A percentile compares a stretch with the other conserved stretches of the same genome.
These are phyloP conservation scores for Lasioglossum calceatum DNA, from an alignment of 2,888 invertebrate genomes.

Conservation along the genomic window DNA sequence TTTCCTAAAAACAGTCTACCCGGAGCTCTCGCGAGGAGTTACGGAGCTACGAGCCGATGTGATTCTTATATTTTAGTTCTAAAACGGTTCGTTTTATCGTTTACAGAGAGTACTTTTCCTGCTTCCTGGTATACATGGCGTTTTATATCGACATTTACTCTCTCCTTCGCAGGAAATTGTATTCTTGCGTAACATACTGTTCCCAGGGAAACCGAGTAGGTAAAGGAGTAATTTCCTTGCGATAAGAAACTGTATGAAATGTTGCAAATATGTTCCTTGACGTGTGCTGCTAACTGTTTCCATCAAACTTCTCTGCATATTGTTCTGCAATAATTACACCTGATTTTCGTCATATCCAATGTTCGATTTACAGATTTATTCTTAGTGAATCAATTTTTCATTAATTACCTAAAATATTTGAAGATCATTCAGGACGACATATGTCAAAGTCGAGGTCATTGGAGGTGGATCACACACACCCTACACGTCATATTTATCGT, in stretches of 20 bases:
- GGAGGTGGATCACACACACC: too few relatives aligned
- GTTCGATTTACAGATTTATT: too few relatives aligned
- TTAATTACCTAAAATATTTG: too few relatives aligned
- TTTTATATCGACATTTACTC: background rate
- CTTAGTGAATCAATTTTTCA: too few relatives aligned
- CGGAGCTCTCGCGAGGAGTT: background rate
- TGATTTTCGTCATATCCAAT: background rate
- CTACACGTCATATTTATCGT: too few relatives aligned
- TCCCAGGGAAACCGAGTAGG: background rate
- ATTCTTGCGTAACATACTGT: slow-evolving; percentile 1
- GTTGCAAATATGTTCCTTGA: background rate
- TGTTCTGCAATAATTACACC: background rate
- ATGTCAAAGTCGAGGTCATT: too few relatives aligned
- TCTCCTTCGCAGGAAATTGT: background rate
- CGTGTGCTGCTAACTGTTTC: background rate
- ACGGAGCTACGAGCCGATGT: background rate
- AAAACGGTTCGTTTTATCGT: background rate
- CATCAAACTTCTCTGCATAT: too few relatives aligned
- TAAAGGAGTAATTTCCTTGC: background rate
- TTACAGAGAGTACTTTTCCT: background rate
- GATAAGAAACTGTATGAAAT: background rate
- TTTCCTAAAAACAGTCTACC: background rate
- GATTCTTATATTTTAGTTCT: background rate
- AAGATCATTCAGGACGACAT: too few relatives aligned
- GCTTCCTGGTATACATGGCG: background rate